These are phyloP conservation scores for Euwallacea similis DNA, from an alignment of 1,140 invertebrate genomes.

Conservation along the genomic window DNA sequence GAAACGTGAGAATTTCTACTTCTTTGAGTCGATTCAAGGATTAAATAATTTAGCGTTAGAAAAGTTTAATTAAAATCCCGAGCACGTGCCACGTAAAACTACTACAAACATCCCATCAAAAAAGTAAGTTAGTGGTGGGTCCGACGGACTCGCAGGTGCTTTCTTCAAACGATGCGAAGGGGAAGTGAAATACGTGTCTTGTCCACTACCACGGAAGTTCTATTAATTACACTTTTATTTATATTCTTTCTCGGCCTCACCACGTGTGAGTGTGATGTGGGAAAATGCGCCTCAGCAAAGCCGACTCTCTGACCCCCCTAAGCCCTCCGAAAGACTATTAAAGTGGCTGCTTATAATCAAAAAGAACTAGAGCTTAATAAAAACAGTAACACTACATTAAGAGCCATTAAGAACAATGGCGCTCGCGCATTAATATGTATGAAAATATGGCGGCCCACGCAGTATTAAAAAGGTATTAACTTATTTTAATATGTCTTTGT, in stretches of 20 bases:
- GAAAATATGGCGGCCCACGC: conserved; percentile 32
- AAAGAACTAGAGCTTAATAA: conserved; percentile 17
- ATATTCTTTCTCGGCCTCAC: too few species aligned
- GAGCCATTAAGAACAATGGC: conserved; percentile 33
- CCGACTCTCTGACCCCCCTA: too few species aligned
- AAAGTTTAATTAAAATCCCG: conserved; percentile 6
- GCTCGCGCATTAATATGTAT: conserved; percentile 31
- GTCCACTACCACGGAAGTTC: conserved; percentile 19
- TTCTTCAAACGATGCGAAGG: too few species aligned
- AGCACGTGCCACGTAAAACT: conserved; percentile 1
- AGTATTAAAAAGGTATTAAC: conserved; percentile 35
- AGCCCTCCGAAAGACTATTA: too few species aligned
- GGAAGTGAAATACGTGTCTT: conserved; percentile 19
- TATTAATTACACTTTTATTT: conserved; percentile 12
- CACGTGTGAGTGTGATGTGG: too few species aligned
- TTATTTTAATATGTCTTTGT: conserved; percentile 25
- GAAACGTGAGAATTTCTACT: too few species aligned
- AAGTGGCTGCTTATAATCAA: background rate
- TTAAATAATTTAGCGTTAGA: too few species aligned
- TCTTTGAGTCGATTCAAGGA: too few species aligned
- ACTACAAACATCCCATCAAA: conserved; percentile 14
- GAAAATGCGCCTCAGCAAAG: too few species aligned
- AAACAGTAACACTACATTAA: conserved; percentile 31
- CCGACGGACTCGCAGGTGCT: background rate
- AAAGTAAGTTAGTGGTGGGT: conserved; percentile 21